Evolutionary conservation across 2,113 vertebrate genomes (phyloP), one percentile per base, ranked within the genome.

Genomic region (Vulpes ferrilata): DNA sequence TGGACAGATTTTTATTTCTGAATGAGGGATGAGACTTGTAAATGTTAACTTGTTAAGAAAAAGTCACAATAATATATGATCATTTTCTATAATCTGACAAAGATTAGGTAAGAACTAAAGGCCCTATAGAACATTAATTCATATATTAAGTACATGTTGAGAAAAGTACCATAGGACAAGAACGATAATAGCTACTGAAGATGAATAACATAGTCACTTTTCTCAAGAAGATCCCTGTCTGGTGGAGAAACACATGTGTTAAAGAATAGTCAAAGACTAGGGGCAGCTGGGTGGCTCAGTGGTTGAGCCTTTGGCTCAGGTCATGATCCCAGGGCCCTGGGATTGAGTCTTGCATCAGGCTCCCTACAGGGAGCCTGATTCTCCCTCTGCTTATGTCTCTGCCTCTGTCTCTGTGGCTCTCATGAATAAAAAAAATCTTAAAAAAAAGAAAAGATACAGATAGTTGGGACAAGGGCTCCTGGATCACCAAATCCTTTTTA

Each of bases 1-100:
- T 17, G 64, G 30, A 62, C n/a, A 51, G 22, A 95, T 73, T 81
- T 11, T 53, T 2, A 83, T 89, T 94, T 90, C 60, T 86, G n/a
- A 92, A 86, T 67, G 35, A 23, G 25, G 32, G 25, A 60, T 22
- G 32, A 38, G 17, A 90, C 27, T 93, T 69, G 17, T 43, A 69
- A 78, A 88, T 76, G 74, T 60, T 82, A 55, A 83, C 22, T 88
- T 43, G 59, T 35, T 92, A 79, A 76, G 38, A 87, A 84, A 5
- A 95, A 92, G 57, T 89, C 79, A 83, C 79, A 79, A 74, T 25
- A 90, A 23, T 84, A 67, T 35, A 30, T 76, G 25, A 38, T 69
- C 17, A 83, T 30, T 16, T 67, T 12, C 16, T 25, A 53, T 48
- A 22, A 32, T 8, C 32, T 92, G 38, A 55, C 62, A 96, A 64